These are phyloP conservation scores for Phymorhynchus buccinoides DNA, from an alignment of 1,140 invertebrate genomes.

Conservation along the genomic window DNA sequence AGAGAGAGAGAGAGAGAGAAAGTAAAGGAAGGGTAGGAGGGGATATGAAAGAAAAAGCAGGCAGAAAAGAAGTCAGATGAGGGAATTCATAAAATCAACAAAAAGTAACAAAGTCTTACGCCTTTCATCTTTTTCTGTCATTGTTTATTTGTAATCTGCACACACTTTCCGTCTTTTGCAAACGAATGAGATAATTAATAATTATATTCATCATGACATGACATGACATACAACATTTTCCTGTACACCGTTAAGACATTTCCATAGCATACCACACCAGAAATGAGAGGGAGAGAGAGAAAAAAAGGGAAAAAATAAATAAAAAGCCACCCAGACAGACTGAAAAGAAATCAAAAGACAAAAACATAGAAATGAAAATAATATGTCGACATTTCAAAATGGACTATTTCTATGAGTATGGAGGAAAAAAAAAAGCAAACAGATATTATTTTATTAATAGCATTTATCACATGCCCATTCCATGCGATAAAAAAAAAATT, in stretches of 20 bases:
- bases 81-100: not conserved
- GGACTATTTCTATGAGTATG: too few species aligned
- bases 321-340: too few species aligned
- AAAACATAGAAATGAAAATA: too few species aligned
- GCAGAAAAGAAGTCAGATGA: too few species aligned
- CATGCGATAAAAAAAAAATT: too few species aligned
- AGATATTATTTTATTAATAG: too few species aligned
- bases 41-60: not conserved
- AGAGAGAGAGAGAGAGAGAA: constrained; percentile 26
- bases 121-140: not conserved
- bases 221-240: not conserved
- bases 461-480: too few species aligned
- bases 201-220: not conserved
- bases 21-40: not conserved
- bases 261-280: not conserved
- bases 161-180: not conserved
- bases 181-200: constrained; percentile 2
- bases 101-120: not conserved
- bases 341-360: too few species aligned
- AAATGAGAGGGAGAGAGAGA: not conserved
- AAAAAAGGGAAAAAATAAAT: too few species aligned
- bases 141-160: not conserved
- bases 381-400: too few species aligned
- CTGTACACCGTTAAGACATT: not conserved
- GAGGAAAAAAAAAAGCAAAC: too few species aligned